Evolutionary conservation across 1,140 invertebrate species (phyloP), one percentile per base, ranked within the genome.

Genomic region (Limonius californicus): DNA sequence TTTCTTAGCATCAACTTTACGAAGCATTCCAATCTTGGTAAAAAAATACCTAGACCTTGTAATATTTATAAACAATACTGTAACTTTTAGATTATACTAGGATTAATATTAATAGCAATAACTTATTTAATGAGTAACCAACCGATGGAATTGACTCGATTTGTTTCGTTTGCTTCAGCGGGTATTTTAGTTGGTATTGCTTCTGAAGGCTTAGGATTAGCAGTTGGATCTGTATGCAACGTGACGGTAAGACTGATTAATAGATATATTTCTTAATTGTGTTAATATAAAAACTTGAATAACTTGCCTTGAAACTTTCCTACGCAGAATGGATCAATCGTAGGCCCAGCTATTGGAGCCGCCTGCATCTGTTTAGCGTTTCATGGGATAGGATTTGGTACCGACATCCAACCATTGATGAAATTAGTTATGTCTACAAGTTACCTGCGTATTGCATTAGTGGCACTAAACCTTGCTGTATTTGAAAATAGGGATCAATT

Each of bases 1-100:
- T 73, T 97, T 93, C 73, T 81, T 88, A 7, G 92, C 94, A 0
- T 83, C 91, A 66, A 89, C 91, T 0, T 72, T 94, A 56, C 84
- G 91, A 0, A 82, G 82, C 39, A 79, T 90, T 18, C 89, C 89
- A 3, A 71, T 78, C 1, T 84, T 93, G 81, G 80, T 94, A 55
- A 19, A 47, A 39, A 12, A 23, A n/a, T n/a, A n/a, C n/a, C n/a
- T n/a, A n/a, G n/a, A n/a, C n/a, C n/a, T n/a, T n/a, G n/a, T n/a
- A n/a, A n/a, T n/a, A n/a, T n/a, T n/a, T n/a, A n/a, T n/a, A n/a
- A n/a, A n/a, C n/a, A n/a, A n/a, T n/a, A n/a, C n/a, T n/a, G n/a
- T n/a, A n/a, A n/a, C n/a, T n/a, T n/a, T n/a, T n/a, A n/a, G n/a
- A n/a, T n/a, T n/a, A n/a, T n/a, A n/a, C n/a, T n/a, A 47, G 73